Percentiles rank a stretch among this genome's conserved stretches.
phyloP scores from a whole-genome alignment of 2,113 vertebrate genomes.

The Crypturellus undulatus region DNA sequence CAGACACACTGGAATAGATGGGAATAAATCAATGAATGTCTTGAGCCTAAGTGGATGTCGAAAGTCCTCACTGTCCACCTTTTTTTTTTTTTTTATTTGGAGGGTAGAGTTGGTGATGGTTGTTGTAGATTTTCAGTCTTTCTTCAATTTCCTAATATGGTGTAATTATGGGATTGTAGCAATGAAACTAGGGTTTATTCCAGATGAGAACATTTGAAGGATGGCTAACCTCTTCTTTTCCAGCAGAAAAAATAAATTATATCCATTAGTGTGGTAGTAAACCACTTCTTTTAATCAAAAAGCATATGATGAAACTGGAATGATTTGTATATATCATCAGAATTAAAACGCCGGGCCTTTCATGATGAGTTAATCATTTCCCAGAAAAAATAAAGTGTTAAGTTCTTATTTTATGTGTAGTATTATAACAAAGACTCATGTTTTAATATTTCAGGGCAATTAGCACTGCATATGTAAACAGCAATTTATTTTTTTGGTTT shows the following conservation, averaged over 20 bases:
- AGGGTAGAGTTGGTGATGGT: not conserved
- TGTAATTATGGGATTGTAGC: not conserved
- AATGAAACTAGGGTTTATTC: not conserved
- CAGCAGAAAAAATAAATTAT: not conserved
- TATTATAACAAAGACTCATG: not conserved
- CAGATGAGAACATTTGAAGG: not conserved
- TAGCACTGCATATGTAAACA: not conserved
- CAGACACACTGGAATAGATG: not conserved
- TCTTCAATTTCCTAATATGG: not conserved
- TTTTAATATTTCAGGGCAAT: not conserved
- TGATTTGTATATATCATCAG: not conserved
- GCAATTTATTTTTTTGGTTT: not conserved
- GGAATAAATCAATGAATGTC: not conserved
- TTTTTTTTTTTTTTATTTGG: not conserved
- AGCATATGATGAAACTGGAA: not conserved
- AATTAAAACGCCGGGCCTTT: not conserved
- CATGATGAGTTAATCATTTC: constrained; percentile 2
- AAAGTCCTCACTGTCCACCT: not conserved
- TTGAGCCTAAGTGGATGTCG: not conserved
- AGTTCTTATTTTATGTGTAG: not conserved
- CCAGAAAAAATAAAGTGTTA: not conserved
- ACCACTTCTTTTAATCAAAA: constrained; percentile 12
- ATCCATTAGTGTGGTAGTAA: not conserved
- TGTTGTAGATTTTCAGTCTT: not conserved
- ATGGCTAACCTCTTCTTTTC: not conserved